Conservation (phyloP, 2,113 vertebrate species). For the Thermophis baileyi region DNA sequence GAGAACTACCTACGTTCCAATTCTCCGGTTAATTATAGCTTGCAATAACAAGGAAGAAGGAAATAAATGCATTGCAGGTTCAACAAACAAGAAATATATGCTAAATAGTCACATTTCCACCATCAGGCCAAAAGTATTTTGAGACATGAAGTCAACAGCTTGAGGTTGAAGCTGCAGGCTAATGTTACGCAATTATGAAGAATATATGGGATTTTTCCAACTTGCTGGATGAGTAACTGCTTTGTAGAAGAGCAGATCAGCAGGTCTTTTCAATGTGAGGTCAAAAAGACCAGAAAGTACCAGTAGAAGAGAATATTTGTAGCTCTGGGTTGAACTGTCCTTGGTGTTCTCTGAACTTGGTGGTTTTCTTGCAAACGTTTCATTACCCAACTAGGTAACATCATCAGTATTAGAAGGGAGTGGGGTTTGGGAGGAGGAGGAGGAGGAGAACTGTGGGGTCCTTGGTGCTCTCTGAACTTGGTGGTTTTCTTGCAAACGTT, state of each 20-base stretch:
- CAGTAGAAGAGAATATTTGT: background rate
- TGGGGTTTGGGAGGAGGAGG: too few relatives aligned
- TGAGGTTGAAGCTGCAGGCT: background rate
- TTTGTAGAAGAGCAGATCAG: background rate
- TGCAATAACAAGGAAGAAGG: background rate
- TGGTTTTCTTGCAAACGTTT: too few relatives aligned
- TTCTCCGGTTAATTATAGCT: background rate
- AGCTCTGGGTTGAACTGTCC: too few relatives aligned
- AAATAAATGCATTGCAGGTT: background rate
- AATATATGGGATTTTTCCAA: background rate
- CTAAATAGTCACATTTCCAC: background rate
- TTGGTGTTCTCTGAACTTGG: background rate
- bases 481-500: too few relatives aligned
- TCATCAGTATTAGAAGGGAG: too few relatives aligned
- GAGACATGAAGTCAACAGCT: background rate
- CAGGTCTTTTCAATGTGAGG: background rate
- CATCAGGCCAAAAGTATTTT: background rate
- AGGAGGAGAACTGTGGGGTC: background rate
- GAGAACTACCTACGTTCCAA: background rate
- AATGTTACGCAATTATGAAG: background rate
- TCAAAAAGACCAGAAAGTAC: background rate
- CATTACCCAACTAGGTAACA: too few relatives aligned
- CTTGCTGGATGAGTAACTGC: background rate
- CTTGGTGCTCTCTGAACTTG: background rate
- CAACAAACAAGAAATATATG: background rate